These are phyloP conservation scores for Zalophus californianus DNA, from an alignment of 2,797 vertebrate genomes.

Conservation along the genomic window DNA sequence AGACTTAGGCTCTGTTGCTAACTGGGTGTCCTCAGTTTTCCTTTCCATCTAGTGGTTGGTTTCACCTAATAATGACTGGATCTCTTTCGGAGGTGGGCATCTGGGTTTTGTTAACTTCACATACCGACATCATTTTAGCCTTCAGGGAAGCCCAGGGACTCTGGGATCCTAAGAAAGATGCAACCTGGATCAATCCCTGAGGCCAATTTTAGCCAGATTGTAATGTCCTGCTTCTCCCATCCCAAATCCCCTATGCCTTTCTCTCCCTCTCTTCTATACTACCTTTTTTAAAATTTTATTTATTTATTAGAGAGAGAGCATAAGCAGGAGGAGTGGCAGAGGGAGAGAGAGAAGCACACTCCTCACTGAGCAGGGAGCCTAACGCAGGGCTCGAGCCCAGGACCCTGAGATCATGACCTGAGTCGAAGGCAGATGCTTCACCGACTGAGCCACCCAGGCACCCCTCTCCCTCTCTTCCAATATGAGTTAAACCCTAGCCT, in stretches of 20 bases:
- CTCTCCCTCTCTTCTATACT: not conserved
- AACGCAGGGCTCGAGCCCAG: not conserved
- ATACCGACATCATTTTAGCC: not conserved
- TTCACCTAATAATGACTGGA: not conserved
- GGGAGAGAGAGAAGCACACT: not conserved
- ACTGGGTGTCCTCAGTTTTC: not conserved
- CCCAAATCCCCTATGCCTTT: not conserved
- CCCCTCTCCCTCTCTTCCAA: not conserved
- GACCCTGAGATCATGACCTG: not conserved
- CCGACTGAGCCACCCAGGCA: not conserved
- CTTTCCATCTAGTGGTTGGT: not conserved
- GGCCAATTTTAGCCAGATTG: not conserved
- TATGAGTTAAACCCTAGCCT: not conserved
- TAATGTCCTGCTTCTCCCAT: not conserved
- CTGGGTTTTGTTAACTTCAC: not conserved
- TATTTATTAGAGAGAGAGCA: not conserved
- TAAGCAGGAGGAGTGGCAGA: not conserved
- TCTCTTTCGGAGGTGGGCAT: not conserved
- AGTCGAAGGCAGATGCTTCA: not conserved
- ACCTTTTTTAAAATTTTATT: not conserved
- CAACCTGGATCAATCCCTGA: not conserved
- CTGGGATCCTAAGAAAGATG: not conserved
- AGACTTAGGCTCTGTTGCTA: not conserved
- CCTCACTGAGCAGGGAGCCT: not conserved
- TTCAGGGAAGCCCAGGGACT: not conserved